Percentiles rank a stretch among this genome's conserved stretches.
Conservation (phyloP, 2,113 vertebrate species). For the Macrotus californicus region DNA sequence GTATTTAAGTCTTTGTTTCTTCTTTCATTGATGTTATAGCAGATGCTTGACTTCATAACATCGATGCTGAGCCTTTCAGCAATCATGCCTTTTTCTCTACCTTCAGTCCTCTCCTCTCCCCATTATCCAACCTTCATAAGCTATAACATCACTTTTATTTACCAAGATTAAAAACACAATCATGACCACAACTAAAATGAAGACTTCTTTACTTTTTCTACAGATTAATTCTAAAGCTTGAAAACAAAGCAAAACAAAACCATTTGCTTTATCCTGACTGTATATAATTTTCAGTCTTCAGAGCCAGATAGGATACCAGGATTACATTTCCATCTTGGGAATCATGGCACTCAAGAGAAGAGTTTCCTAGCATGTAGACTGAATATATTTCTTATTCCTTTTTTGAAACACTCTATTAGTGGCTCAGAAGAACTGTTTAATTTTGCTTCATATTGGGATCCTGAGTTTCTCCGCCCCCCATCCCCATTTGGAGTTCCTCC, state of each 20-base stretch:
- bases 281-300: not conserved
- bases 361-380: not conserved
- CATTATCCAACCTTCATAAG: not conserved
- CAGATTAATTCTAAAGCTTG: not conserved
- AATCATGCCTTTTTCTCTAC: not conserved
- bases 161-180: not conserved
- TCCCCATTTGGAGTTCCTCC: not conserved
- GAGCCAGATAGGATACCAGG: not conserved
- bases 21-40: not conserved
- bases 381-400: not conserved
- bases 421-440: not conserved
- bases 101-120: not conserved
- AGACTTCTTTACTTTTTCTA: not conserved
- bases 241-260: not conserved
- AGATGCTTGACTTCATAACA: not conserved
- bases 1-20: not conserved
- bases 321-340: not conserved
- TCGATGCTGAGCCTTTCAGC: not conserved
- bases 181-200: not conserved
- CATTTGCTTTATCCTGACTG: not conserved
- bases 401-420: not conserved
- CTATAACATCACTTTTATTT: not conserved
- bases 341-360: not conserved
- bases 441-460: not conserved
- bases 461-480: not conserved